A percentile compares a stretch with the other conserved stretches of the same genome.
Conservation (phyloP, 2,888 invertebrate genomes). For the Stenichneumon culpator region DNA sequence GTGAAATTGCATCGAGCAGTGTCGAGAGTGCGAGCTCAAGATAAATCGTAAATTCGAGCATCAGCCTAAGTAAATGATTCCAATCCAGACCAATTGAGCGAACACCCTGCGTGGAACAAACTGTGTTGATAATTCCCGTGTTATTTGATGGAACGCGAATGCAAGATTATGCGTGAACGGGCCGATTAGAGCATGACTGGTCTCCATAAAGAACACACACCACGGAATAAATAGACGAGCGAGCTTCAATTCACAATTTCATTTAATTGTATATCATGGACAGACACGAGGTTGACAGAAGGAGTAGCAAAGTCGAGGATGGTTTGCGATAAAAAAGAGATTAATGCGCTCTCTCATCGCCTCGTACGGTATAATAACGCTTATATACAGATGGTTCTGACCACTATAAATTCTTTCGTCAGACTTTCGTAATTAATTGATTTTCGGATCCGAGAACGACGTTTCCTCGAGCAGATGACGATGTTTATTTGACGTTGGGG, state of each 20-base stretch:
- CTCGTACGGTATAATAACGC: not conserved
- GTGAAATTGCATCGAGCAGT: not conserved
- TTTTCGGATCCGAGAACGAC: not conserved
- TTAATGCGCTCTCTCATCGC: not conserved
- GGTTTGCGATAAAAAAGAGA: not conserved
- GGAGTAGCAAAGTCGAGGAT: not conserved
- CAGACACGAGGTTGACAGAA: not conserved
- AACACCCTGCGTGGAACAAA: not conserved
- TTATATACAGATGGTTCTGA: not conserved
- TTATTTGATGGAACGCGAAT: conserved; percentile 28
- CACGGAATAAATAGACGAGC: not conserved
- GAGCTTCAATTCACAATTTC: not conserved
- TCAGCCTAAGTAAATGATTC: conserved; percentile 4
- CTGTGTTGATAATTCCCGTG: not conserved
- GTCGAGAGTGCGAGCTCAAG: not conserved
- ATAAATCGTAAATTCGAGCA: not conserved
- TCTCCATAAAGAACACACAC: not conserved
- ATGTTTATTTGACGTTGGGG: not conserved
- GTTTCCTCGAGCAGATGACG: not conserved
- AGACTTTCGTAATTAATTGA: not conserved
- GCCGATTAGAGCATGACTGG: conserved; percentile 26
- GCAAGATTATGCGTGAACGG: conserved; percentile 30
- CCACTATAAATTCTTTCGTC: not conserved
- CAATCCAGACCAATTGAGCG: conserved; percentile 15
- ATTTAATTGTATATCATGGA: not conserved